A percentile compares a stretch with the other conserved stretches of the same genome.
Evolutionary conservation across 53 echinoderm and acorn worm genomes (phyloP).

Genomic region (Antedon mediterranea): DNA sequence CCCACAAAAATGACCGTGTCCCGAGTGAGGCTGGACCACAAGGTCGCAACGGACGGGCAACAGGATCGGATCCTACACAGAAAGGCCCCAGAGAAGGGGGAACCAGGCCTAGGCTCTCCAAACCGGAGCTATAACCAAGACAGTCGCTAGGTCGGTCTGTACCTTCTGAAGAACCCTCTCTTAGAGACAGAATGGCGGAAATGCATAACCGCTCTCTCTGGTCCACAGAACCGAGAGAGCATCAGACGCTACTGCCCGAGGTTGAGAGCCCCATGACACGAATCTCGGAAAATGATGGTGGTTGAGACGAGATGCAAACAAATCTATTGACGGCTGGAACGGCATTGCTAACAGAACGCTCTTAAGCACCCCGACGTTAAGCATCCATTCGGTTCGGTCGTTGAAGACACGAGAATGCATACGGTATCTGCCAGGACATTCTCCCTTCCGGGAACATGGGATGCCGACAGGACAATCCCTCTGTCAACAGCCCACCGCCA

Average conservation of each 20-base stretch:
- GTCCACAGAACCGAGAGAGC: background rate
- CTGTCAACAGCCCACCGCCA: conserved; percentile 9
- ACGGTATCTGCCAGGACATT: no score
- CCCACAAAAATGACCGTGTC: background rate
- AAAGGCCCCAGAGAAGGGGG: background rate
- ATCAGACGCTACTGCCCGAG: background rate
- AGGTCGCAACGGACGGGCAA: background rate
- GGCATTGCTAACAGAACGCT: no score
- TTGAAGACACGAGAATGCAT: no score
- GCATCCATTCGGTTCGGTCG: no score
- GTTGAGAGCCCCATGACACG: no score
- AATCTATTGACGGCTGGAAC: no score
- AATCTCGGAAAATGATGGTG: no score
- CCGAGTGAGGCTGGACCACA: background rate
- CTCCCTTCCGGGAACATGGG: no score
- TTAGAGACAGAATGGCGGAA: conserved; percentile 13
- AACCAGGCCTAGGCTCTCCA: conserved; percentile 21
- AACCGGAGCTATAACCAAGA: conserved; percentile 9
- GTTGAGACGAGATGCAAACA: no score
- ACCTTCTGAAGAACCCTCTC: conserved; percentile 1
- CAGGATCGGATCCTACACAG: background rate
- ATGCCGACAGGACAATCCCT: no score
- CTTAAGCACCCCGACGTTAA: no score
- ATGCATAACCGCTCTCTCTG: conserved; percentile 3
- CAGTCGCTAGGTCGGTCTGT: background rate